Percentiles rank a stretch among this genome's conserved stretches.
Evolutionary conservation across 2,888 invertebrate genomes (phyloP).

Genomic region (Harmothoe impar): DNA sequence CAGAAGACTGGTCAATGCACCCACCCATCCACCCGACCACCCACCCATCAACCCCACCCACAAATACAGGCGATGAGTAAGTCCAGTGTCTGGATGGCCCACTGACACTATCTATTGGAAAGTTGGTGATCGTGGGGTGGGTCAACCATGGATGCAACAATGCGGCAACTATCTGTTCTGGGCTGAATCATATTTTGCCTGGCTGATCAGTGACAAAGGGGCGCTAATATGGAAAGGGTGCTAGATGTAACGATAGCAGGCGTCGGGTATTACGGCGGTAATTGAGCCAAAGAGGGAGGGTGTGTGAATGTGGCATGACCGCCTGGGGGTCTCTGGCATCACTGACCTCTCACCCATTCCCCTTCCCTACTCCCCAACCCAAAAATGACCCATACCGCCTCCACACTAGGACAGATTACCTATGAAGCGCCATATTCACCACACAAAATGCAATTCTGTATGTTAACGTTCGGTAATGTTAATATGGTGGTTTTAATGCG

Average conservation of each 20-base stretch:
- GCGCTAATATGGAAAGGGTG: slow-evolving; percentile 18
- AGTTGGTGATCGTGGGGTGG: background rate
- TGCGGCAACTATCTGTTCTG: background rate
- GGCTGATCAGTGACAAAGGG: slow-evolving; percentile 27
- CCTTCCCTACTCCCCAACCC: background rate
- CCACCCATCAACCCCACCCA: background rate
- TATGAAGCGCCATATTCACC: too few relatives aligned
- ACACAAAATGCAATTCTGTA: too few relatives aligned
- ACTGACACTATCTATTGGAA: background rate
- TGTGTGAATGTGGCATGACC: background rate
- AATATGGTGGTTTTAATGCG: too few relatives aligned
- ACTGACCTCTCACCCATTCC: slow-evolving; percentile 1
- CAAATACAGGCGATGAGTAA: too few relatives aligned
- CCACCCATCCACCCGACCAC: background rate
- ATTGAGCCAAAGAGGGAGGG: slow-evolving; percentile 7
- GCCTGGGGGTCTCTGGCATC: background rate
- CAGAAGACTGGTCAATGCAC: background rate
- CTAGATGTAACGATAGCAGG: slow-evolving; percentile 42
- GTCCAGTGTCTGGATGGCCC: too few relatives aligned
- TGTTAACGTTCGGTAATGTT: too few relatives aligned
- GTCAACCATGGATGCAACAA: background rate
- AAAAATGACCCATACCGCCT: too few relatives aligned
- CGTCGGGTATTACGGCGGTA: slow-evolving; percentile 20
- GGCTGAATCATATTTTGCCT: slow-evolving; percentile 11
- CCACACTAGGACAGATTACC: too few relatives aligned